Conservation (phyloP, 2,888 invertebrate species). For the Cerceris ruficornis region DNA sequence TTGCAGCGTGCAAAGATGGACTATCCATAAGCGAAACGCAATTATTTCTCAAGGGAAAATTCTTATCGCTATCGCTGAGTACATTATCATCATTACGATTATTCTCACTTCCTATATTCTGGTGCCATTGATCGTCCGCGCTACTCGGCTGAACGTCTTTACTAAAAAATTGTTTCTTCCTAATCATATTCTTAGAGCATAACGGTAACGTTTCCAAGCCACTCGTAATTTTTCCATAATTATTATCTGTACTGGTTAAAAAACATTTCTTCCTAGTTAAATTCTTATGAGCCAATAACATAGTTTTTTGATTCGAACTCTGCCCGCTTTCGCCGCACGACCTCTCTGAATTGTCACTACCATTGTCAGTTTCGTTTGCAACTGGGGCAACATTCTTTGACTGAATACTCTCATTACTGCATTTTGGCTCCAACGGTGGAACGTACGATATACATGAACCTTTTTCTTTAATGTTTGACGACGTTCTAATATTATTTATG, state of each 20-base stretch:
- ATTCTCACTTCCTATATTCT: slow-evolving; percentile 21
- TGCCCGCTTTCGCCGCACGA: slow-evolving; percentile 30
- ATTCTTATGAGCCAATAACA: slow-evolving; percentile 58
- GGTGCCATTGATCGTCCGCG: slow-evolving; percentile 22
- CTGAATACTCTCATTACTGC: slow-evolving; percentile 17
- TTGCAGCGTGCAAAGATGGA: slow-evolving; percentile 31
- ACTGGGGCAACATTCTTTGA: slow-evolving; percentile 11
- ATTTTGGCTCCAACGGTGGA: slow-evolving; percentile 19
- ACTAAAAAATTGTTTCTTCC: slow-evolving; percentile 53
- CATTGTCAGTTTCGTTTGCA: slow-evolving; percentile 23
- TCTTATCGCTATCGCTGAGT: slow-evolving; percentile 22
- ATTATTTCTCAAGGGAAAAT: slow-evolving; percentile 16
- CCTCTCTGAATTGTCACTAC: slow-evolving; percentile 12
- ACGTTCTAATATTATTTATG: slow-evolving; percentile 25
- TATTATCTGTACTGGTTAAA: slow-evolving; percentile 45
- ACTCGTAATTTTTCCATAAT: slow-evolving; percentile 21
- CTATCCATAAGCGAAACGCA: slow-evolving; percentile 25
- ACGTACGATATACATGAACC: neutral
- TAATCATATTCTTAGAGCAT: slow-evolving; percentile 56
- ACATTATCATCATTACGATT: slow-evolving; percentile 47
- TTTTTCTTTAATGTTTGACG: slow-evolving; percentile 18
- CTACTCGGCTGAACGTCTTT: slow-evolving; percentile 42
- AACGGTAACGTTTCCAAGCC: slow-evolving; percentile 32
- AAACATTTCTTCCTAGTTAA: slow-evolving; percentile 65
- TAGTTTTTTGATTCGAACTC: slow-evolving; percentile 38